phyloP scores from a whole-genome alignment of 2,888 invertebrate species.

The Mesochorus sp. region DNA sequence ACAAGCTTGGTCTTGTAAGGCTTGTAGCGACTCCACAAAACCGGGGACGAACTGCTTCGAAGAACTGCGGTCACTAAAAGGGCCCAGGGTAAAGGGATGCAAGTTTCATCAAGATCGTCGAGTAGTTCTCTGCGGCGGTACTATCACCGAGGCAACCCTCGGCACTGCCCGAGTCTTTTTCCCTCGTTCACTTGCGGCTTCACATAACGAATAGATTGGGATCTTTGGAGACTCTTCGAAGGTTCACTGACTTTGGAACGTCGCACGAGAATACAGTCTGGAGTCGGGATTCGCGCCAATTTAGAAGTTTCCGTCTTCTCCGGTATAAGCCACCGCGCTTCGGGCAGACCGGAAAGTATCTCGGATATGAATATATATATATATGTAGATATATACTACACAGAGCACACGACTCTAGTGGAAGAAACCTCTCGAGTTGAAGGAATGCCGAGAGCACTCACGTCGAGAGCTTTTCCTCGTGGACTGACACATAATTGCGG shows the following conservation, averaged over 20 bases:
- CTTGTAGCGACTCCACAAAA: conserved; percentile 2
- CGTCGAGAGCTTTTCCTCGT: conserved; percentile 22
- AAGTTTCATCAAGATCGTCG: conserved; percentile 54
- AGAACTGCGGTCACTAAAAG: conserved; percentile 45
- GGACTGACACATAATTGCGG: conserved; percentile 25
- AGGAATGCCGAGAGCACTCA: conserved; percentile 36
- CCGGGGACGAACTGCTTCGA: conserved; percentile 15
- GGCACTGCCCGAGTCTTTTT: neutral
- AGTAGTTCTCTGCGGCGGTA: conserved; percentile 27
- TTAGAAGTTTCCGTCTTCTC: conserved; percentile 34
- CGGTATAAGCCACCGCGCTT: conserved; percentile 1
- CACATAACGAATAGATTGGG: conserved; percentile 44
- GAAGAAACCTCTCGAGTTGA: conserved; percentile 26
- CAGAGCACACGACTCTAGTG: no score
- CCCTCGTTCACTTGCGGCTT: conserved; percentile 16
- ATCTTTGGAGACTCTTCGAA: conserved; percentile 46
- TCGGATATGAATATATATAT: neutral
- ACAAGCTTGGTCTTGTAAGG: conserved; percentile 33
- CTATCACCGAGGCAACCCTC: neutral
- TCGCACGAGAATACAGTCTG: neutral
- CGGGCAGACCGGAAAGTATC: conserved; percentile 25
- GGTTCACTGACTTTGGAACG: conserved; percentile 9
- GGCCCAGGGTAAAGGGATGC: conserved; percentile 44
- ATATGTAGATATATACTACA: conserved; percentile 1
- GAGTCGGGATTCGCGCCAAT: conserved; percentile 40